Base-by-base conservation (phyloP, 2,797 vertebrate species). In the Pseudochaenichthys georgianus region DNA sequence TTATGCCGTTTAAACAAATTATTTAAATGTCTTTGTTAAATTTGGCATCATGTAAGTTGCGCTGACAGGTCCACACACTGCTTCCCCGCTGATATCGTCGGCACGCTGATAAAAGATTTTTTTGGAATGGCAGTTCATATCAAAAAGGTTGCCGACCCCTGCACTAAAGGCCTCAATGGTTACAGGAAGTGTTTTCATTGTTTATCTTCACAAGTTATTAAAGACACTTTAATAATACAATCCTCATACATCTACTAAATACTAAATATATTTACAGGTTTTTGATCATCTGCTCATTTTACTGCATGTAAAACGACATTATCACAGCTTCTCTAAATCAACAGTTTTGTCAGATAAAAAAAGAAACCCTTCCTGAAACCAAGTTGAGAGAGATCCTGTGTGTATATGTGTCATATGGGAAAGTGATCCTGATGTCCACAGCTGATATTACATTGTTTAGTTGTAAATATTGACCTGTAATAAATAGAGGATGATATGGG, bases 391-490 rank as follows among this genome's bases (percentile, higher is more conserved):
- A 0, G 23, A 47, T 50, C 55, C 34, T n/a, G 28, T 64, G 38
- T 58, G 62, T 51, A 1, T 74, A 68, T 41, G 67, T 75, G 43
- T 65, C 66, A 51, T 43, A 23, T 6, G 54, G 69, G 42, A 68
- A 1, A 19, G 11, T 4, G 8, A 38, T 38, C 34, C 34, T 38
- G 34, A 38, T 38, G 2, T 38, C 34, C 34, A 38, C 50, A 3
- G 12, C 68, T 19, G 2, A 48, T 9, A 11, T 13, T 7, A 16
- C 63, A 31, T 12, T 28, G 34, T 73, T 59, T 53, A 62, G 42
- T 13, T 87, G 86, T 89, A 87, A 84, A 87, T 84, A 85, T n/a
- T 63, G 60, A 62, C 17, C 23, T 64, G 57, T 70, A 70, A 68
- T 17, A 38, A 50, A 52, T n/a, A 69, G 47, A 62, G 1, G 13